Conservation (phyloP, 2,797 vertebrate species). For the Borostomias antarcticus region DNA sequence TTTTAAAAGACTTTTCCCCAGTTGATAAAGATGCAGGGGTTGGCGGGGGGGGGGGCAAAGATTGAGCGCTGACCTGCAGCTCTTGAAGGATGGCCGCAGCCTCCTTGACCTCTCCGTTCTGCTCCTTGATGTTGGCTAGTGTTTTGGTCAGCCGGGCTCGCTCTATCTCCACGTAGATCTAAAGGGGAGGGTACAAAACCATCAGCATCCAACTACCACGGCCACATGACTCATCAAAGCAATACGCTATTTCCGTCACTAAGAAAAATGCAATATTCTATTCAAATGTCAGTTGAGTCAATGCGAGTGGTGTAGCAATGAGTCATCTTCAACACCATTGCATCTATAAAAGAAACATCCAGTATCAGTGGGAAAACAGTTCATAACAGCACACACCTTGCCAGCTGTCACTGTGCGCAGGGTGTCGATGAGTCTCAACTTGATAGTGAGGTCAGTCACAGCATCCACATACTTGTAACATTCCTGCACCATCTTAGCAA, state of each 20-base stretch:
- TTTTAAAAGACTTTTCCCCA: too few relatives aligned
- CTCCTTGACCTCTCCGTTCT: conserved; percentile 93
- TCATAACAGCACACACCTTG: conserved; percentile 80
- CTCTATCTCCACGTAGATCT: conserved; percentile 99
- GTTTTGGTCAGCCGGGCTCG: conserved; percentile 95
- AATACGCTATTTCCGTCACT: too few relatives aligned
- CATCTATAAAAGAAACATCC: too few relatives aligned
- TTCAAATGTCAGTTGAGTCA: too few relatives aligned
- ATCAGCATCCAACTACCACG: too few relatives aligned
- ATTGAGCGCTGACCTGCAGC: conserved; percentile 87
- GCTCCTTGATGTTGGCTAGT: conserved; percentile 91
- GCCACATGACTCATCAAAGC: too few relatives aligned
- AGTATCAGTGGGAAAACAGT: neutral
- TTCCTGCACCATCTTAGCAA: conserved; percentile 99
- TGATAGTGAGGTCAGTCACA: conserved; percentile 88
- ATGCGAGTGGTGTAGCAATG: too few relatives aligned
- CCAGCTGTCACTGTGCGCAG: conserved; percentile 96
- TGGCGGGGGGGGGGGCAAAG: too few relatives aligned
- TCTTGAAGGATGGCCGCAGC: conserved; percentile 95
- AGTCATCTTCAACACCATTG: too few relatives aligned
- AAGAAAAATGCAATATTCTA: too few relatives aligned
- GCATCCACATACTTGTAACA: conserved; percentile 94
- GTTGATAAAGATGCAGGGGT: too few relatives aligned
- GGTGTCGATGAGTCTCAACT: conserved; percentile 94
- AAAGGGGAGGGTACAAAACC: neutral